Conservation (phyloP, 2,113 vertebrate genomes). For the Xiphophorus couchianus region DNA sequence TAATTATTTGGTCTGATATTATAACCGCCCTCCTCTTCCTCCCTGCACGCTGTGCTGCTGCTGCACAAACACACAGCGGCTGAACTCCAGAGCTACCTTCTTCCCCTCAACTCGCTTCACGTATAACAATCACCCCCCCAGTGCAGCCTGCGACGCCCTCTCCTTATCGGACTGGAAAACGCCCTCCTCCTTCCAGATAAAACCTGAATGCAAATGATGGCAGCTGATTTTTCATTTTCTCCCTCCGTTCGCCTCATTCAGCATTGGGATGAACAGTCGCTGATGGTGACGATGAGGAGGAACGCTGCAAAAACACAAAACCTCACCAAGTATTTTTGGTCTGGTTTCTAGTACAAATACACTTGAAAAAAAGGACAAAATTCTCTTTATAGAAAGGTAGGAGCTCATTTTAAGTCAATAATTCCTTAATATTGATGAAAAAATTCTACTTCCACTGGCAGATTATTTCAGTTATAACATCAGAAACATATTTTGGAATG, state of each 20-base stretch:
- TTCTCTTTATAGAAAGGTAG: too few relatives aligned
- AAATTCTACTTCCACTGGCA: too few relatives aligned
- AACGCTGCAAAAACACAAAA: background rate
- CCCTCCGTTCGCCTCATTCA: conserved; percentile 27
- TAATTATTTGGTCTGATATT: conserved; percentile 99
- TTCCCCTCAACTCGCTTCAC: background rate
- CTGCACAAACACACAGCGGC: conserved; percentile 14
- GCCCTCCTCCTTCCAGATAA: conserved; percentile 76
- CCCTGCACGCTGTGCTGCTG: background rate
- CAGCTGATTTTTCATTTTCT: conserved; percentile 76
- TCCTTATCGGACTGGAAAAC: conserved; percentile 78
- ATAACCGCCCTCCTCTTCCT: conserved; percentile 54
- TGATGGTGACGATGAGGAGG: background rate
- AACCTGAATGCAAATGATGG: conserved; percentile 83
- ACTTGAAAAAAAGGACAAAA: too few relatives aligned
- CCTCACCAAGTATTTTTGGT: too few relatives aligned
- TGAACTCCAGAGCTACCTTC: conserved; percentile 47
- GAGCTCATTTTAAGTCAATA: too few relatives aligned
- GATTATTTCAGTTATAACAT: too few relatives aligned
- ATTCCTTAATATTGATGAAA: too few relatives aligned
- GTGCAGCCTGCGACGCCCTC: conserved; percentile 63
- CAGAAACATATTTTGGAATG: too few relatives aligned
- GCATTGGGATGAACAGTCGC: background rate
- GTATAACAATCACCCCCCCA: conserved; percentile 22
- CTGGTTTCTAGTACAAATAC: too few relatives aligned